Base-by-base conservation (phyloP, 1,140 invertebrate species). In the Diorhabda carinulata region DNA sequence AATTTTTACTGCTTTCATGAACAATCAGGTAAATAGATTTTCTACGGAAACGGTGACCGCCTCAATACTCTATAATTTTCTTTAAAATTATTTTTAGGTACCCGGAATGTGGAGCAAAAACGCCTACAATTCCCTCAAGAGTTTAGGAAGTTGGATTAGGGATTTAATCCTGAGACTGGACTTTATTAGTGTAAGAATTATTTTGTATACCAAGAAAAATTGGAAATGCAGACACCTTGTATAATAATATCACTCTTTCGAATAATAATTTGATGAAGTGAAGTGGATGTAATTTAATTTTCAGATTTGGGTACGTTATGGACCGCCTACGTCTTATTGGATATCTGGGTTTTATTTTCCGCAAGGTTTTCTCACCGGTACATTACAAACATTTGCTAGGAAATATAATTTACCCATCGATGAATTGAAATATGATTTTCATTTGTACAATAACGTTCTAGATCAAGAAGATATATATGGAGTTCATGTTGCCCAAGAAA, bases 341-440 rank as follows among this genome's bases (percentile, higher is more conserved):
- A 80, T 97, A 44, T 93, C 93, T 56, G 95, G 94, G 10, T 89
- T 96, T 76, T 97, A 93, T 80, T 96, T 95, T 79, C 93, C 94
- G 0, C 94, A 96, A 86, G 93, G 93, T 56, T 93, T 97, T 77
- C 84, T 96, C 66, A 96, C 94, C 4, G 93, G 92, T 3, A 87
- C 91, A 9, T 82, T 95, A 61, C 95, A 96, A 82, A 93, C 93
- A 1, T 90, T 90, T 80, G 92, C 94, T 2, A 84, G 94, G 52
- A 91, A 91, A 75, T 92, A 94, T 72, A 85, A 88, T 45, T 86
- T 93, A 59, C 93, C 95, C 2, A 95, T 96, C 45, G 94, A 96
- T 82, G 87, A 91, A 63, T 82, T 97, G 0, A 89, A 89, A 79
- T 92, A 95, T 74, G 88, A 94, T 77, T 96, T 93, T 79, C 77